phyloP scores from a whole-genome alignment of 2,888 invertebrate species.

The Thalpophila matura region DNA sequence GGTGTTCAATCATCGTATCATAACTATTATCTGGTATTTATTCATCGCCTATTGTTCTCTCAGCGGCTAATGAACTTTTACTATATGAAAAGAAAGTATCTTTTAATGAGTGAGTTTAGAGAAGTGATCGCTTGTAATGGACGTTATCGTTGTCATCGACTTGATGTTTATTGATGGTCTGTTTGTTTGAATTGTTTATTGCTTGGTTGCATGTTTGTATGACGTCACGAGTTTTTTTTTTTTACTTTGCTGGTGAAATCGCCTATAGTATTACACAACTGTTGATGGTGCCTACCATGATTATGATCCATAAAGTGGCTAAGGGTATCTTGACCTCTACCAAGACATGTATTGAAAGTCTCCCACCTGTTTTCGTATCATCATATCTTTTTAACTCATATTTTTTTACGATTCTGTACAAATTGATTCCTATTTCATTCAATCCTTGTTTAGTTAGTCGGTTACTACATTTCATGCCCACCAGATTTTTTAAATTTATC shows the following conservation, averaged over 20 bases:
- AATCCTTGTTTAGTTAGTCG: neutral
- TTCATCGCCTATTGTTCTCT: slow-evolving; percentile 78
- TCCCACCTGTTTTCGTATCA: too few relatives aligned
- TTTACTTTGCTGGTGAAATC: slow-evolving; percentile 50
- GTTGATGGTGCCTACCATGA: slow-evolving; percentile 18
- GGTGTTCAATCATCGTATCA: slow-evolving; percentile 79
- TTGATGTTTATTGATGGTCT: slow-evolving; percentile 67
- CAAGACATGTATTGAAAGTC: neutral
- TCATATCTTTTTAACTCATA: too few relatives aligned
- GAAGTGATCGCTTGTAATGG: slow-evolving; percentile 74
- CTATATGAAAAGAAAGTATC: slow-evolving; percentile 76
- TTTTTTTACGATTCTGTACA: neutral
- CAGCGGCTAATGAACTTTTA: slow-evolving; percentile 83
- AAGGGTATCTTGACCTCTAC: slow-evolving; percentile 17
- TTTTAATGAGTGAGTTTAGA: slow-evolving; percentile 77
- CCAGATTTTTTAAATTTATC: too few relatives aligned
- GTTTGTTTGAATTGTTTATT: slow-evolving; percentile 50
- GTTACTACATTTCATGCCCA: too few relatives aligned
- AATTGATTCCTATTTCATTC: neutral
- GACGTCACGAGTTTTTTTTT: slow-evolving; percentile 42
- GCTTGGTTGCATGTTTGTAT: slow-evolving; percentile 32
- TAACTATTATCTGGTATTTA: slow-evolving; percentile 63
- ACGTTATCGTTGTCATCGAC: slow-evolving; percentile 70
- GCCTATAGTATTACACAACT: slow-evolving; percentile 37
- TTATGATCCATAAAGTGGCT: slow-evolving; percentile 8